phyloP scores from a whole-genome alignment of 2,113 vertebrate genomes.

The Menura novaehollandiae region DNA sequence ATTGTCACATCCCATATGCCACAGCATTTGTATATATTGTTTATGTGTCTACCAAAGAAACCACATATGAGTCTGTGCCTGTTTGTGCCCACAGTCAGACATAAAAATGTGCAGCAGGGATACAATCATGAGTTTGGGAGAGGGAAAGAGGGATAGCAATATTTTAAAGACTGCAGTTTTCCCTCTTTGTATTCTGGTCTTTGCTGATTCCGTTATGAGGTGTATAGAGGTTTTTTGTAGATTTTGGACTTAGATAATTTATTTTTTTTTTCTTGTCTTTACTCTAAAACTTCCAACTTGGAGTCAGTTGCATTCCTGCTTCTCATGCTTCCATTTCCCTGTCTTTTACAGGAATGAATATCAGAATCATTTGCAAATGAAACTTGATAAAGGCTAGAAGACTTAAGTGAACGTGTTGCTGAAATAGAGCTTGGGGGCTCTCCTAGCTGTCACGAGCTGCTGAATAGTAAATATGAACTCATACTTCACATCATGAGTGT shows the following conservation, averaged over 20 bases:
- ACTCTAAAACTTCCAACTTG: background rate
- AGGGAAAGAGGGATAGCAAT: background rate
- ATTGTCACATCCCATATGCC: background rate
- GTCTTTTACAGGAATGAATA: background rate
- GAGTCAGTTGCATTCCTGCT: background rate
- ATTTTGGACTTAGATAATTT: background rate
- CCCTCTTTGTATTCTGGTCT: background rate
- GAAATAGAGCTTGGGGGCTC: background rate
- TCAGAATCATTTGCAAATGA: background rate
- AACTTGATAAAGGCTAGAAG: background rate
- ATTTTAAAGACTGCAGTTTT: background rate
- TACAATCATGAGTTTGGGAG: fast-evolving
- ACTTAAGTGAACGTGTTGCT: background rate
- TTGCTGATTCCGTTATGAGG: background rate
- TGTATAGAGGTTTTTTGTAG: background rate
- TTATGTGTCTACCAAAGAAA: background rate
- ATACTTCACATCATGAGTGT: background rate
- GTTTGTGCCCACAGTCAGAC: background rate
- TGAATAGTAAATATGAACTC: background rate
- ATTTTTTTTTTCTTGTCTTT: background rate
- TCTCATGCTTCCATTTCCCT: background rate
- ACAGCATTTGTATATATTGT: background rate
- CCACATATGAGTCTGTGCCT: fast-evolving
- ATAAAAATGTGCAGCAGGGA: background rate
- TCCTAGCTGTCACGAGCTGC: background rate